A percentile compares a stretch with the other conserved stretches of the same genome.
These are phyloP conservation scores for Mesoligia furuncula DNA, from an alignment of 2,888 invertebrate species.

Conservation along the genomic window DNA sequence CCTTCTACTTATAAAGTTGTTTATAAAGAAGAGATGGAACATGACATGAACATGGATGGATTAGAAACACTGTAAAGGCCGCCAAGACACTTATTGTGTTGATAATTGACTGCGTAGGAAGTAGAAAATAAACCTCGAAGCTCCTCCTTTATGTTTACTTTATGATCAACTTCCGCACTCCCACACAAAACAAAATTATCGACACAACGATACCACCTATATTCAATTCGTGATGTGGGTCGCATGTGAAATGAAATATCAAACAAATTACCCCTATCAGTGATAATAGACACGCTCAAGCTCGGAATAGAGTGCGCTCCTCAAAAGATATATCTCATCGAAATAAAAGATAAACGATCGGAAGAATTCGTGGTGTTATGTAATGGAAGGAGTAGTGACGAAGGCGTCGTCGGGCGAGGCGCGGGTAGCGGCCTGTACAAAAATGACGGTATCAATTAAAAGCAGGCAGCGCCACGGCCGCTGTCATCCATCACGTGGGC, in stretches of 20 bases:
- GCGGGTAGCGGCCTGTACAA: conserved; percentile 73
- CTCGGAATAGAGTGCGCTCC: conserved; percentile 65
- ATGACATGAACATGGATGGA: too few relatives aligned
- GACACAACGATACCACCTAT: conserved; percentile 49
- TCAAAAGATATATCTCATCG: conserved; percentile 68
- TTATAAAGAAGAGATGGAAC: neutral
- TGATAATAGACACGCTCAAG: conserved; percentile 73
- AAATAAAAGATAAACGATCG: conserved; percentile 72
- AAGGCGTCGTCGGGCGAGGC: conserved; percentile 36
- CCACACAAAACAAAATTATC: conserved; percentile 49
- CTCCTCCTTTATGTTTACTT: conserved; percentile 18
- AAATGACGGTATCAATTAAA: conserved; percentile 89
- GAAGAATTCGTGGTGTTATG: conserved; percentile 71
- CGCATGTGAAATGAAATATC: conserved; percentile 72
- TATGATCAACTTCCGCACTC: conserved; percentile 40
- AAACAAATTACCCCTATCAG: conserved; percentile 75
- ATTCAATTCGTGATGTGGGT: conserved; percentile 66
- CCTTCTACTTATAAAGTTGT: neutral
- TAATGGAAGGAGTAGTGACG: conserved; percentile 70
- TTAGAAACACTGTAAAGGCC: neutral
- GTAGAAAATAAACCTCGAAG: conserved; percentile 6
- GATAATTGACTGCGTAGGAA: conserved; percentile 20
- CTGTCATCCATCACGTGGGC: conserved; percentile 84
- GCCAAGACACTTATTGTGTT: neutral
- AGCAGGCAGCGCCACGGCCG: conserved; percentile 75